Base-by-base conservation (phyloP, 2,113 vertebrate species). In the Heterocephalus glaber region DNA sequence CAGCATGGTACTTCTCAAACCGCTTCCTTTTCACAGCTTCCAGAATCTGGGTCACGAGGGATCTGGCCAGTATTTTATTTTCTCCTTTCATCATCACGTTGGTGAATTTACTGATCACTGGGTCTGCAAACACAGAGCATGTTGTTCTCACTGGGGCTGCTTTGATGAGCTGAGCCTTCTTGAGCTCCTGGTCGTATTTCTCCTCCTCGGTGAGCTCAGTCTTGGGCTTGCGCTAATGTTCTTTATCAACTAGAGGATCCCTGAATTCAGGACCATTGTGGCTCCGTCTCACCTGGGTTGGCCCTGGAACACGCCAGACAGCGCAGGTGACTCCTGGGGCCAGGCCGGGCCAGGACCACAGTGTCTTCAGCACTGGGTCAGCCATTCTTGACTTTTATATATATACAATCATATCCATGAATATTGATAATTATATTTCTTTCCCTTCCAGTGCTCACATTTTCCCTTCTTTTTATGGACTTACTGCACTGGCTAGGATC, bases 51-150 rank as follows among this genome's bases (percentile, higher is more conserved):
- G 97, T 97, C 98, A 99, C 98, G 89, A 99, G 99, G 79, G 97
- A 98, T 98, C 98, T 98, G 92, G 99, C 99, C 98, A 99, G 97
- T 60, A 99, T 33, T 98, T 99, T 99, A 96, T 99, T 97, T 89
- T 99, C 99, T 63, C 97, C 94, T 96, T 98, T 98, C 99, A 99
- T 99, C 97, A 99, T 99, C 99, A 99, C 99, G n/a, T n/a, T n/a
- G n/a, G n/a, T n/a, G n/a, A n/a, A n/a, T n/a, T n/a, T n/a, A n/a
- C n/a, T n/a, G n/a, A 99, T 44, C 54, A 98, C 41, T 0, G 99
- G 99, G 65, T 99, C 99, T 1, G 97, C 95, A 96, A 99, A 99
- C 54, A 99, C 98, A 0, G n/a, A n/a, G n/a, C n/a, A n/a, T n/a
- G n/a, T n/a, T n/a, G n/a, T n/a, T n/a, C n/a, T n/a, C n/a, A n/a